Base-by-base conservation (phyloP, 2,797 vertebrate species). In the Spea hammondii region DNA sequence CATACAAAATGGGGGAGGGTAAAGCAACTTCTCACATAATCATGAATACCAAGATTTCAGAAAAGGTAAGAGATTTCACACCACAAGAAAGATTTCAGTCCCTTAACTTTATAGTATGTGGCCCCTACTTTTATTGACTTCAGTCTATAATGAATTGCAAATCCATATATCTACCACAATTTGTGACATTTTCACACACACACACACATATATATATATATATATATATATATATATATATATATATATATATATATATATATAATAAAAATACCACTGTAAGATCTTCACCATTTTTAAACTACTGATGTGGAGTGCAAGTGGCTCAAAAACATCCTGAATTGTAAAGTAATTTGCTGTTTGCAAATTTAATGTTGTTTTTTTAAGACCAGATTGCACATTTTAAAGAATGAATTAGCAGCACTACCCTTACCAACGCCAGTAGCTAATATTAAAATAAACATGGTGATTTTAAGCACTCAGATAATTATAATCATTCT, bases 191-290 rank as follows among this genome's bases (percentile, higher is more conserved):
- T 32, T 32, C 32, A 32, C 1, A 32, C 2, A 60, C n/a, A n/a
- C 2, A 60, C 5, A 64, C 12, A 17, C 7, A 64, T 4, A 64
- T 0, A 32, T 3, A 32, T 4, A 8, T 44, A 9, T 44, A 6
- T 44, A 9, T 64, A 32, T 64, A 9, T 64, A 64, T 64, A 64
- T 64, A 64, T 64, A 64, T 64, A 64, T 64, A 64, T 64, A 64
- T 9, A 64, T 64, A 64, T 64, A 64, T 64, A 64, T 64, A 64
- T 64, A 64, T 64, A 64, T 64, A 64, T 64, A 64, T 64, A 64
- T 64, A 64, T 32, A 64, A 64, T 64, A 17, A 57, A 51, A 51
- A 9, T 32, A 32, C 32, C 2, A 32, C 32, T 32, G 32, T 32
- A 32, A 32, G 32, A 62, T 17, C 6, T n/a, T 17, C 13, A 1